Evolutionary conservation across 2,888 invertebrate genomes (phyloP).

Genomic region (Tiliacea citrago): DNA sequence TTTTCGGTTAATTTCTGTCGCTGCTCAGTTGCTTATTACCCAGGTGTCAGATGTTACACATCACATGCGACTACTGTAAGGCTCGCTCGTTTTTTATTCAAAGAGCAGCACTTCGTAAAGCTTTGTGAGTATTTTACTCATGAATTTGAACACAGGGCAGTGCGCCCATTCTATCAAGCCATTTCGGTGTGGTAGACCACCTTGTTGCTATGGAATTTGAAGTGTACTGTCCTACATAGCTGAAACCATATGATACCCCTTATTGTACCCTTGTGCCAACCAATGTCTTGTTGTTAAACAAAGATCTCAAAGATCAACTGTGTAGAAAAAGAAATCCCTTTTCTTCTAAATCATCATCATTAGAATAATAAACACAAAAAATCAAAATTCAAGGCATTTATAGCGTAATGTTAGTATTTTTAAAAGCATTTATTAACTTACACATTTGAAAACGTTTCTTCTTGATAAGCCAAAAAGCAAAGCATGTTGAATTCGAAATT

Average conservation of each 20-base stretch:
- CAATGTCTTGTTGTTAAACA: neutral
- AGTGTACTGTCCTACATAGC: slow-evolving; percentile 5
- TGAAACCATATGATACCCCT: neutral
- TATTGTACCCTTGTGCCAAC: neutral
- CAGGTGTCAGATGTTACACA: no score
- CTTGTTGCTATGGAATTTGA: slow-evolving; percentile 9
- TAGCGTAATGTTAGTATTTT: slow-evolving; percentile 37
- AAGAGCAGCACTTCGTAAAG: neutral
- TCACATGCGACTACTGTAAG: no score
- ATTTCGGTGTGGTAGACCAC: neutral
- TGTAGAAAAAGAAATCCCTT: neutral
- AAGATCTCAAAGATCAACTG: neutral
- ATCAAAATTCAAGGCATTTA: slow-evolving; percentile 27
- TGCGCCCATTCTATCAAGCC: neutral
- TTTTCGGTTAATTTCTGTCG: no score
- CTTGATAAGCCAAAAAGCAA: neutral
- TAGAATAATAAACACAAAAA: slow-evolving; percentile 4
- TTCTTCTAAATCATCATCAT: neutral
- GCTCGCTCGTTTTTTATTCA: neutral
- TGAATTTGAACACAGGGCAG: neutral
- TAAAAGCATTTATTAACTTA: slow-evolving; percentile 24
- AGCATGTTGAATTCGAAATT: slow-evolving; percentile 14
- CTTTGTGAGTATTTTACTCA: neutral
- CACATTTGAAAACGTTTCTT: neutral
- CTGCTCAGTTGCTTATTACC: no score